Conservation (phyloP, 2,113 vertebrate genomes). For the Coryphaenoides rupestris region DNA sequence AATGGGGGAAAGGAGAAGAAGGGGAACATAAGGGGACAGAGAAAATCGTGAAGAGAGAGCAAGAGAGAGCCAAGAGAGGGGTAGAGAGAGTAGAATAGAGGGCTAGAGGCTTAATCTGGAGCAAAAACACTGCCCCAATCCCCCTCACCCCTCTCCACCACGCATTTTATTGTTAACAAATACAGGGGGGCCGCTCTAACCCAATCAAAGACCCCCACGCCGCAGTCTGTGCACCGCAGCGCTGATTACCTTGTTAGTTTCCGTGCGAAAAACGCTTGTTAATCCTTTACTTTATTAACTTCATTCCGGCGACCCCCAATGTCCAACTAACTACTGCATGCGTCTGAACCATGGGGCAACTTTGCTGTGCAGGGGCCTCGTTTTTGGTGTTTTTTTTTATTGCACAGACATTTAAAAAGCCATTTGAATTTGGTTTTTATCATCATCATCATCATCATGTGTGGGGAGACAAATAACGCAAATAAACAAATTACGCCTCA, state of each 20-base stretch:
- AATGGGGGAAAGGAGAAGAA: conserved; percentile 41
- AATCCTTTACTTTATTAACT: conserved; percentile 56
- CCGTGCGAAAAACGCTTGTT: conserved; percentile 48
- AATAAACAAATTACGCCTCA: too few species aligned
- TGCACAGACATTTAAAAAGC: too few species aligned
- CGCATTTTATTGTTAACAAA: conserved; percentile 71
- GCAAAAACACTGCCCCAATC: conserved; percentile 58
- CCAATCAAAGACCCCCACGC: conserved; percentile 72
- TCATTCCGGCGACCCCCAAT: conserved; percentile 22
- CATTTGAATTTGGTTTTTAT: too few species aligned
- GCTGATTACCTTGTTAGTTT: background rate
- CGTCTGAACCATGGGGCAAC: too few species aligned
- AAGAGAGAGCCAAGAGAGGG: conserved; percentile 41
- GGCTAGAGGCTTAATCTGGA: conserved; percentile 75
- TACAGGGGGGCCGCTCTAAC: conserved; percentile 58
- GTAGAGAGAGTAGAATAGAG: conserved; percentile 61
- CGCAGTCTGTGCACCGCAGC: conserved; percentile 59
- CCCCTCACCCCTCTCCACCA: conserved; percentile 42
- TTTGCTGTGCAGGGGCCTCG: too few species aligned
- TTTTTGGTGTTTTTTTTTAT: too few species aligned
- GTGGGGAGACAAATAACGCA: too few species aligned
- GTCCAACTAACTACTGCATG: background rate
- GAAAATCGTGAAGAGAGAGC: conserved; percentile 55
- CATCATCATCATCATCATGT: too few species aligned
- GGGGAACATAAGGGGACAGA: conserved; percentile 54